These are phyloP conservation scores for Ailurus styani DNA, from an alignment of 2,113 vertebrate species.

Conservation along the genomic window DNA sequence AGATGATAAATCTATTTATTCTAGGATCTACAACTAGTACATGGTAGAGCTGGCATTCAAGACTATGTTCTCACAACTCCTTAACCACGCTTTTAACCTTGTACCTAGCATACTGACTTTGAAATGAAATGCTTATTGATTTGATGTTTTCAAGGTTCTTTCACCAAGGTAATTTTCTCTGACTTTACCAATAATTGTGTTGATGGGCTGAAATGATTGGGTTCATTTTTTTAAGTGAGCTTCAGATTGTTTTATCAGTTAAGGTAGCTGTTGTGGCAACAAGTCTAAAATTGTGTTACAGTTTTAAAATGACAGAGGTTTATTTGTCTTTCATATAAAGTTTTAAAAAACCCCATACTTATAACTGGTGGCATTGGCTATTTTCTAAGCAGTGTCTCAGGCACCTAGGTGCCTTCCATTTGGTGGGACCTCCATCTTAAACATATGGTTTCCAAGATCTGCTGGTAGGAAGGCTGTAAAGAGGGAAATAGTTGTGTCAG, in stretches of 20 bases:
- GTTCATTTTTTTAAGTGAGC: background rate
- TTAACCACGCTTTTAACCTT: background rate
- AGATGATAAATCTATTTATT: background rate
- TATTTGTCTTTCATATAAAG: background rate
- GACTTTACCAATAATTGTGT: background rate
- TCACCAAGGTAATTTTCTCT: background rate
- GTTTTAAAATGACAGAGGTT: background rate
- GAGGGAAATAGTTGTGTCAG: background rate
- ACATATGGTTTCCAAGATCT: background rate
- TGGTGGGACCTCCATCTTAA: background rate
- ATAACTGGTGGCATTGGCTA: background rate
- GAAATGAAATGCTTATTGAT: background rate
- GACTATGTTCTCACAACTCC: background rate
- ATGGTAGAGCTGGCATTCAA: background rate
- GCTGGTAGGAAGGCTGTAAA: background rate
- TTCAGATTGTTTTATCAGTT: background rate
- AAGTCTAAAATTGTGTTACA: background rate
- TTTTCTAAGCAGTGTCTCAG: background rate
- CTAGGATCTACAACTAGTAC: background rate
- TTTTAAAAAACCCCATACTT: background rate
- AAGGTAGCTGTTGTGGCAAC: background rate
- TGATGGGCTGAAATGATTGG: slow-evolving; percentile 15
- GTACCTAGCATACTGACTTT: background rate
- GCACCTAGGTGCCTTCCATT: background rate
- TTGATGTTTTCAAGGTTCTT: slow-evolving; percentile 6